Conservation (phyloP, 2,113 vertebrate species). For the Strix aluco region DNA sequence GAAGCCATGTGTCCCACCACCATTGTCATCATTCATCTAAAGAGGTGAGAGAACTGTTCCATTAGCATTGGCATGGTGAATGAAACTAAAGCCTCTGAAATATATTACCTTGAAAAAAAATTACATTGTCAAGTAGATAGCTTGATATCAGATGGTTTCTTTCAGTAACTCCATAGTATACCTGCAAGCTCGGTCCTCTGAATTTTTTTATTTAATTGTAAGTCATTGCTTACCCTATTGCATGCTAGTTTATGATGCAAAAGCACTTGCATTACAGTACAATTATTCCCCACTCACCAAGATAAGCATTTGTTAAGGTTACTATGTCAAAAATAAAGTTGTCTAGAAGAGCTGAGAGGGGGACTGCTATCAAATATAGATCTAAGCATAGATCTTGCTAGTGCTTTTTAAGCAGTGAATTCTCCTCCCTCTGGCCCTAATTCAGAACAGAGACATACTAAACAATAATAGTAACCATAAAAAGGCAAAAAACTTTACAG, state of each 20-base stretch:
- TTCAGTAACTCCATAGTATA: not conserved
- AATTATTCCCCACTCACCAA: not conserved
- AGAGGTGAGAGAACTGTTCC: not conserved
- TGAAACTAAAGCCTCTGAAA: not conserved
- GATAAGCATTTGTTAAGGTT: not conserved
- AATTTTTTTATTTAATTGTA: not conserved
- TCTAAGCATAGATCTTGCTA: not conserved
- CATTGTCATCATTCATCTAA: not conserved
- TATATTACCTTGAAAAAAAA: not conserved
- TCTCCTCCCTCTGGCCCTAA: not conserved
- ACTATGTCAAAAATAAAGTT: not conserved
- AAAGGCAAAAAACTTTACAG: not conserved
- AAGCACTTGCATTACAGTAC: not conserved
- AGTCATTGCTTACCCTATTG: not conserved
- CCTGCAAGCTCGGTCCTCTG: not conserved
- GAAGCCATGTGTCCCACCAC: not conserved
- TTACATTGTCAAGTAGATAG: not conserved
- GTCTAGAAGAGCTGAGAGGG: not conserved
- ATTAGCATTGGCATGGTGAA: not conserved
- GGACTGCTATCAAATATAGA: not conserved
- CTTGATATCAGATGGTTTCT: not conserved
- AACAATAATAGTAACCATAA: not conserved
- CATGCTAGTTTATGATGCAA: not conserved
- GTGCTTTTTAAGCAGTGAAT: not conserved
- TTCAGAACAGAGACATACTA: not conserved